A percentile compares a stretch with the other conserved stretches of the same genome.
These are phyloP conservation scores for Cyrtonyx montezumae DNA, from an alignment of 2,113 vertebrate species.

Conservation along the genomic window DNA sequence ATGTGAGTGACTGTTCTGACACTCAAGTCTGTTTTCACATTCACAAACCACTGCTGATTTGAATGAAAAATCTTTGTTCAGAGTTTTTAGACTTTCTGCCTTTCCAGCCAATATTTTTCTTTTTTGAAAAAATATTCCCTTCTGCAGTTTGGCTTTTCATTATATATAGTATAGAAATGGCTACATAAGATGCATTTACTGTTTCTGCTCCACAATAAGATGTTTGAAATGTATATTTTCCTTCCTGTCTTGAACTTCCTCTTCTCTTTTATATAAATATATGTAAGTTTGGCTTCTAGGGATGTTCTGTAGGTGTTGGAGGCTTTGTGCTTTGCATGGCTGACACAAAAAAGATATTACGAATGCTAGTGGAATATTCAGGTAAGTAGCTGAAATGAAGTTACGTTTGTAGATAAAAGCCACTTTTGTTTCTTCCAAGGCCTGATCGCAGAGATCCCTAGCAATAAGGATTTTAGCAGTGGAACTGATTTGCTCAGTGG, in stretches of 20 bases:
- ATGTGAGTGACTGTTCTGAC: neutral
- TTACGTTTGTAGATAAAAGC: neutral
- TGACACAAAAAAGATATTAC: neutral
- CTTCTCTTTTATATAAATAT: neutral
- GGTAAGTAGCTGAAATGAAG: neutral
- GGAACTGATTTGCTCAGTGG: neutral
- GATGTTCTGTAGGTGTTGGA: neutral
- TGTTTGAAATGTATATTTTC: conserved; percentile 37
- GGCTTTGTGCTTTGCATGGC: conserved; percentile 5
- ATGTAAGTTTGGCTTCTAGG: conserved; percentile 25
- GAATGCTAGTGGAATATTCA: neutral
- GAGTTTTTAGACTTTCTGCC: neutral
- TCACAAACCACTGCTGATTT: neutral
- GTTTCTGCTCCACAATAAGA: neutral
- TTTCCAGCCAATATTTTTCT: neutral
- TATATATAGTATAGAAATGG: neutral
- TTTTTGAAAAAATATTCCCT: neutral
- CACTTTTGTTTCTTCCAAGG: neutral
- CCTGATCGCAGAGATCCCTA: neutral
- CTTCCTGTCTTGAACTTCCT: conserved; percentile 21
- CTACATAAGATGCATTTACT: neutral
- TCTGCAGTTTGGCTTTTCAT: neutral
- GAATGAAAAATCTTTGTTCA: neutral
- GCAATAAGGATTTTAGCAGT: neutral
- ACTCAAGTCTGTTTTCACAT: neutral